Evolutionary conservation across 2,888 invertebrate genomes (phyloP), one percentile per base, ranked within the genome.

Genomic region (Trichopria drosophilae): DNA sequence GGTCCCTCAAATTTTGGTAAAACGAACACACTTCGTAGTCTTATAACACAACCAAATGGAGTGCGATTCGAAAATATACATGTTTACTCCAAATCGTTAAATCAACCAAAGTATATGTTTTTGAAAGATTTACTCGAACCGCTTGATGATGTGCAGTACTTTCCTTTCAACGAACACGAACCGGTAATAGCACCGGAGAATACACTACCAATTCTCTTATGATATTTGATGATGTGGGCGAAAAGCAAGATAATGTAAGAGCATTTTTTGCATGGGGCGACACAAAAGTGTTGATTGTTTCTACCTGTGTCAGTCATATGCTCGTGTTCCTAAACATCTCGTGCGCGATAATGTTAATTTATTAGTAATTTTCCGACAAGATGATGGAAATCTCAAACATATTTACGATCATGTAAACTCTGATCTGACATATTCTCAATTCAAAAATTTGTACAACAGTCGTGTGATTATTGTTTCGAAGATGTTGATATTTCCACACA

Each of bases 1-100:
- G 72, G 72, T 9, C 68, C 70, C 28, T 68, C 66, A n/a, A 68
- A 66, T 45, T 70, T 65, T 53, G 72, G 74, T 2, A 75, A 75
- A 61, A 71, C 71, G 4, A 73, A 73, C 50, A 56, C 67, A 4
- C 58, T 73, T 46, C 34, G 72, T 4, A 57, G 60, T 43, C 59
- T 75, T 43, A 51, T 73, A 20, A 52, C 60, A 22, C 57, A 67
- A 53, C 60, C 62, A 7, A 71, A 73, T 54, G 71, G 71, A 5
- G 46, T 72, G 20, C 53, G 59, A 53, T 75, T 73, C 60, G 54
- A 69, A 61, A 75, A 75, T 59, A 50, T 75, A 26, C 75, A 71
- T 49, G 46, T 74, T 12, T 71, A 68, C 52, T 70, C 69, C 13
- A 68, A 68, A 42, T 57, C 58, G 3, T 28, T 70, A 15, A 52